Evolutionary conservation across 2,797 vertebrate species (phyloP).

Genomic region (Eurystomus glaucurus): DNA sequence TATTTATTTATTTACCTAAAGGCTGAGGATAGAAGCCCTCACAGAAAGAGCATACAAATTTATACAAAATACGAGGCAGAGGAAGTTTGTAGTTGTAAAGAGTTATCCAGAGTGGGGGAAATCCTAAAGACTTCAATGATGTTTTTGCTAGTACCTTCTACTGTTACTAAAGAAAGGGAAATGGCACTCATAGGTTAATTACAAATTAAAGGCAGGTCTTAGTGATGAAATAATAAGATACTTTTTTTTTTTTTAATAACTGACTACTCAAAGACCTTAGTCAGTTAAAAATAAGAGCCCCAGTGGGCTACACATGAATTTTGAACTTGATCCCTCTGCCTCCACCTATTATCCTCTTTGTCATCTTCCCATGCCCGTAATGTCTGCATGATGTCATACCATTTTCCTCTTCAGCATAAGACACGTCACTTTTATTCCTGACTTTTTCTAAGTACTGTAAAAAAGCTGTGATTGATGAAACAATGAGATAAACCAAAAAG

Average conservation of each 20-base stretch:
- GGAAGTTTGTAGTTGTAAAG: neutral
- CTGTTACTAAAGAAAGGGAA: slow-evolving; percentile 2
- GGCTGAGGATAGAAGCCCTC: slow-evolving; percentile 2
- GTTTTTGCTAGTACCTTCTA: neutral
- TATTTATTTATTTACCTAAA: slow-evolving; percentile 49
- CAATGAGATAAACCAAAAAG: neutral
- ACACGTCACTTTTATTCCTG: neutral
- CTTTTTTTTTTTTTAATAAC: neutral
- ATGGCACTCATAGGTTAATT: slow-evolving; percentile 24
- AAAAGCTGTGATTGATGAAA: neutral
- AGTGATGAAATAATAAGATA: slow-evolving; percentile 15
- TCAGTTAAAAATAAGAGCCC: slow-evolving; percentile 19
- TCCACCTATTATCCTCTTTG: neutral
- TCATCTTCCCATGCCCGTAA: neutral
- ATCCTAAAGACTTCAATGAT: neutral
- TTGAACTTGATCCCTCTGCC: neutral
- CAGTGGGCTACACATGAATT: neutral
- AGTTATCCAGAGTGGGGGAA: neutral
- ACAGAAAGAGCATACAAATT: slow-evolving; percentile 16
- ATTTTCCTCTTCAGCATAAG: neutral
- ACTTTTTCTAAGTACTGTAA: neutral
- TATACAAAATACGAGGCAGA: neutral
- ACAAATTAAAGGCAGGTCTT: slow-evolving; percentile 20
- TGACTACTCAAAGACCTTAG: neutral
- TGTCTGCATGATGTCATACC: neutral